phyloP scores from a whole-genome alignment of 2,888 invertebrate genomes.

The Tenthredo distinguenda region DNA sequence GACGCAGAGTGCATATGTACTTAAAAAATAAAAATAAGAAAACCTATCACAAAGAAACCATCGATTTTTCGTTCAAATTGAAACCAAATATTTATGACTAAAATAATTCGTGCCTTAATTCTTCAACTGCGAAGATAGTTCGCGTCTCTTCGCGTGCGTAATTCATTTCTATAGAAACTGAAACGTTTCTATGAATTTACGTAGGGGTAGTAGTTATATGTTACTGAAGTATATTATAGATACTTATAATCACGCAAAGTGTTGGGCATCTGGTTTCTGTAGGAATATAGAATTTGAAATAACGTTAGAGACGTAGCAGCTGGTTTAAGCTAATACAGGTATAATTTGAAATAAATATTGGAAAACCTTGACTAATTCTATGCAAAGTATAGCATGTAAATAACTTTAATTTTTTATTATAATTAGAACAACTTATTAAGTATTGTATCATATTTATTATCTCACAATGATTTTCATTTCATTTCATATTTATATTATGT shows the following conservation, averaged over 20 bases:
- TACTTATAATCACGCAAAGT: neutral
- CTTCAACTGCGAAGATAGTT: neutral
- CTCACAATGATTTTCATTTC: slow-evolving; percentile 39
- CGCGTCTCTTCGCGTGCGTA: neutral
- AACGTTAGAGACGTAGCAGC: neutral
- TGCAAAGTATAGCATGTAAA: slow-evolving; percentile 79
- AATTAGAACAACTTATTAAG: slow-evolving; percentile 54
- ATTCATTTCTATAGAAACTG: neutral
- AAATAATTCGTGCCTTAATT: neutral
- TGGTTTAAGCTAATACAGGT: neutral
- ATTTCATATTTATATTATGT: slow-evolving; percentile 18
- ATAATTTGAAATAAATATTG: neutral
- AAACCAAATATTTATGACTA: neutral
- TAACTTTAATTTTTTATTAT: neutral
- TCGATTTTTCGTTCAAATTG: neutral
- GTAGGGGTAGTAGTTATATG: neutral
- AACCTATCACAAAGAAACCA: neutral
- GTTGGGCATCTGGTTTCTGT: neutral
- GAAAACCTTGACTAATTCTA: slow-evolving; percentile 93
- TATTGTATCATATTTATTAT: slow-evolving; percentile 30
- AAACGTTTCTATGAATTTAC: neutral
- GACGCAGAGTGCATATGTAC: neutral
- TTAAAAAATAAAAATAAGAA: slow-evolving; percentile 6
- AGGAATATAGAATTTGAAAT: neutral
- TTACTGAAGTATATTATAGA: neutral